Percentiles rank a stretch among this genome's conserved stretches.
Conservation (phyloP, 2,888 invertebrate species). For the Cartodere bifasciata region DNA sequence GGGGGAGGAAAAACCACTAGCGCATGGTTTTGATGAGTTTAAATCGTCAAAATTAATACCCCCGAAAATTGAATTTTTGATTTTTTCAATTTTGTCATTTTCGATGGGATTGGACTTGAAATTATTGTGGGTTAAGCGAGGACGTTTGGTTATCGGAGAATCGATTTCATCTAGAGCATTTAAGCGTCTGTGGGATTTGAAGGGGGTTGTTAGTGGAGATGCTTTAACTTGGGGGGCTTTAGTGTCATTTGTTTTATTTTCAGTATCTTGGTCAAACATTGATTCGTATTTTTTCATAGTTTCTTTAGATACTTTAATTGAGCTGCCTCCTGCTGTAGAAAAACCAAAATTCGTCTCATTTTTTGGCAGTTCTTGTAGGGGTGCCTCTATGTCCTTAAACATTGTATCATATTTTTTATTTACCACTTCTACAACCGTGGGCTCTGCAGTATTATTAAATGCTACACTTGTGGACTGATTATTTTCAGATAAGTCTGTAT, state of each 20-base stretch:
- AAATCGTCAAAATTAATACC: slow-evolving; percentile 11
- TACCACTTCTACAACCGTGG: no score
- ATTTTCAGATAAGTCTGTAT: slow-evolving; percentile 7
- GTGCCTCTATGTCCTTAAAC: slow-evolving; percentile 3
- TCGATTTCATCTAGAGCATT: slow-evolving; percentile 1
- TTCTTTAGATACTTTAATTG: no score
- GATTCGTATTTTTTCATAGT: no score
- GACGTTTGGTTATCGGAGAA: slow-evolving; percentile 13
- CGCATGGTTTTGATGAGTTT: slow-evolving; percentile 4
- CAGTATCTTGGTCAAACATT: no score
- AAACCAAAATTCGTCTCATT: no score
- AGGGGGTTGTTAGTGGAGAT: neutral
- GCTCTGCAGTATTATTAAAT: no score
- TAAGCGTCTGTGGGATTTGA: slow-evolving; percentile 1
- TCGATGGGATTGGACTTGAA: slow-evolving; percentile 19
- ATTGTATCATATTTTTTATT: slow-evolving; percentile 7
- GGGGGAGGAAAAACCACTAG: slow-evolving; percentile 5
- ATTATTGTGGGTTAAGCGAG: slow-evolving; percentile 23
- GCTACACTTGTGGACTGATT: no score
- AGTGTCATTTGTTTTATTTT: no score
- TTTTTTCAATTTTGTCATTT: slow-evolving; percentile 22
- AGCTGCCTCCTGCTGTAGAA: no score
- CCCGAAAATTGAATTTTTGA: slow-evolving; percentile 21
- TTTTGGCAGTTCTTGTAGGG: no score
- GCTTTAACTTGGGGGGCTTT: neutral